These are phyloP conservation scores for Hippolais icterina DNA, from an alignment of 2,113 vertebrate genomes.

Conservation along the genomic window DNA sequence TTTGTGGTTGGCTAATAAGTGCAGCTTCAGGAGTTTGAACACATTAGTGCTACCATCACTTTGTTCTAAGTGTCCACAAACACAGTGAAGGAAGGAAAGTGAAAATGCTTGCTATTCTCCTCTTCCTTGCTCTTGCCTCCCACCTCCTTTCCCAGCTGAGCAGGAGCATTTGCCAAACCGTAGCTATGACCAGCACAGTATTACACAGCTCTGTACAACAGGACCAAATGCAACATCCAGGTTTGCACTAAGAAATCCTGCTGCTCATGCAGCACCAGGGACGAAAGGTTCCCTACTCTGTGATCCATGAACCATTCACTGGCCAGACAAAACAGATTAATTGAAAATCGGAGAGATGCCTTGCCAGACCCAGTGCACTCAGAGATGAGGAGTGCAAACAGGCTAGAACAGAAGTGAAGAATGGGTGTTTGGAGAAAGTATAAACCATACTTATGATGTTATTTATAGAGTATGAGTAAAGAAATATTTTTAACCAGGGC, in stretches of 20 bases:
- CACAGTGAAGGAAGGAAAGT: not conserved
- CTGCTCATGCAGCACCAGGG: not conserved
- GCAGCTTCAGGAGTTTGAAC: not conserved
- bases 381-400: not conserved
- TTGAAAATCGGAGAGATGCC: not conserved
- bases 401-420: not conserved
- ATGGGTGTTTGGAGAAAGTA: not conserved
- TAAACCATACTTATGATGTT: not conserved
- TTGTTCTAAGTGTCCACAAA: not conserved
- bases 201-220: not conserved
- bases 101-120: not conserved
- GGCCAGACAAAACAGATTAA: not conserved
- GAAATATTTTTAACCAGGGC: not conserved
- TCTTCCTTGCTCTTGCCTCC: not conserved
- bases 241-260: not conserved
- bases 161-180: not conserved
- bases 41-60: not conserved
- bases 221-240: not conserved
- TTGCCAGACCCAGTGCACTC: not conserved
- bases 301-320: not conserved
- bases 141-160: not conserved
- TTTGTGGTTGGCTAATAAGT: not conserved
- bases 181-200: not conserved
- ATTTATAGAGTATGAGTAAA: not conserved
- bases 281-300: not conserved